Evolutionary conservation across 2,797 vertebrate genomes (phyloP).

Genomic region (Catharus ustulatus): DNA sequence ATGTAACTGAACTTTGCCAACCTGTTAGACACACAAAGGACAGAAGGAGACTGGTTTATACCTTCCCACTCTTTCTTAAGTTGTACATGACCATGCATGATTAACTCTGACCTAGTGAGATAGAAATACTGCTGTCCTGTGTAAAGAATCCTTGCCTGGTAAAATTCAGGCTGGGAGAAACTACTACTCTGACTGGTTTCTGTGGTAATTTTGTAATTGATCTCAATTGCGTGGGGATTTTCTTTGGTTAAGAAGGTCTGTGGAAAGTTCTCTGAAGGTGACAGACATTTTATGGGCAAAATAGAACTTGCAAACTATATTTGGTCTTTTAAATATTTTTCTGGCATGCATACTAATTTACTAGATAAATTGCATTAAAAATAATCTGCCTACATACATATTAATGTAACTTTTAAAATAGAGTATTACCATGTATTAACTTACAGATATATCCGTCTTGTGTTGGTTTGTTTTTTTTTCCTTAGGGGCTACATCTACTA

Average conservation of each 20-base stretch:
- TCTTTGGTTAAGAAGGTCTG: not conserved
- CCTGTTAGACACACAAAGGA: not conserved
- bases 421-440: not conserved
- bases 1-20: not conserved
- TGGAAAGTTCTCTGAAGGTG: not conserved
- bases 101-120: not conserved
- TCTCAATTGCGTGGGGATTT: not conserved
- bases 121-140: not conserved
- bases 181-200: not conserved
- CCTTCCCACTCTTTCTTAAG: not conserved
- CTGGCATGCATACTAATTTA: not conserved
- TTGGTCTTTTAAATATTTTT: not conserved
- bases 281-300: not conserved
- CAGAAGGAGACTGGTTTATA: not conserved
- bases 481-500: not conserved
- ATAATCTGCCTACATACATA: not conserved
- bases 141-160: not conserved
- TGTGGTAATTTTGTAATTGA: not conserved
- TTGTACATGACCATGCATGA: not conserved
- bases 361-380: not conserved
- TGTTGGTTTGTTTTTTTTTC: not conserved
- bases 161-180: not conserved
- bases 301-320: not conserved
- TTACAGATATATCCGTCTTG: not conserved
- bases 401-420: not conserved